Evolutionary conservation across 2,113 vertebrate genomes (phyloP), one percentile per base, ranked within the genome.

Genomic region (Canis aureus): DNA sequence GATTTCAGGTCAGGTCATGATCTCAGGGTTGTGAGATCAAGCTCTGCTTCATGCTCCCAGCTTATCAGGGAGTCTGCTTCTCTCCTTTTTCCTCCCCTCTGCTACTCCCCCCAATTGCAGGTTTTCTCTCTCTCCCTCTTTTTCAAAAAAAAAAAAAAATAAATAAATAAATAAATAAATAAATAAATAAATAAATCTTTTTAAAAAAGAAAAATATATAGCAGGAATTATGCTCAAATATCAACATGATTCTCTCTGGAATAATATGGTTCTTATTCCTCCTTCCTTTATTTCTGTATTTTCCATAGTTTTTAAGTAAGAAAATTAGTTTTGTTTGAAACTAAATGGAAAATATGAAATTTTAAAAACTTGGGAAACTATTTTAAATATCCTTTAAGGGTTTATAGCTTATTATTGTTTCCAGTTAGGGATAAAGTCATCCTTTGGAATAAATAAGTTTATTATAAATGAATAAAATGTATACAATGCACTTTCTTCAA

Each of bases 391-490:
- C 1, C 16, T 32, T 71, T 64, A 82, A 78, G 60, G 0, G 29
- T 51, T 38, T 81, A 69, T 3, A 73, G 13, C 4, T 79, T 91
- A 85, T 62, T 69, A 74, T 94, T 85, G 82, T 55, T 91, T 92
- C 60, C 20, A 66, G 5, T 71, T 81, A 74, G 6, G 43, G 11
- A 35, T 62, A 89, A 96, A 92, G 43, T 27, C 10, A 94, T 94
- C 9, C 22, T 85, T 91, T 69, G 38, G 35, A 78, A 85, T 97
- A 38, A 90, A 22, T 86, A 82, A 35, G 5, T 57, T 78, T 79
- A 35, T 95, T 89, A 74, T 66, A 78, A 89, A 49, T 64, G 43
- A 91, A 88, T 84, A 97, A 97, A 83, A 95, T 64, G 57, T 78
- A 85, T 49, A 55, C 1, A 80, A 59, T 53, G 27, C 9, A 5